Evolutionary conservation across 2,113 vertebrate genomes (phyloP).

Genomic region (Psittacara wagleri): DNA sequence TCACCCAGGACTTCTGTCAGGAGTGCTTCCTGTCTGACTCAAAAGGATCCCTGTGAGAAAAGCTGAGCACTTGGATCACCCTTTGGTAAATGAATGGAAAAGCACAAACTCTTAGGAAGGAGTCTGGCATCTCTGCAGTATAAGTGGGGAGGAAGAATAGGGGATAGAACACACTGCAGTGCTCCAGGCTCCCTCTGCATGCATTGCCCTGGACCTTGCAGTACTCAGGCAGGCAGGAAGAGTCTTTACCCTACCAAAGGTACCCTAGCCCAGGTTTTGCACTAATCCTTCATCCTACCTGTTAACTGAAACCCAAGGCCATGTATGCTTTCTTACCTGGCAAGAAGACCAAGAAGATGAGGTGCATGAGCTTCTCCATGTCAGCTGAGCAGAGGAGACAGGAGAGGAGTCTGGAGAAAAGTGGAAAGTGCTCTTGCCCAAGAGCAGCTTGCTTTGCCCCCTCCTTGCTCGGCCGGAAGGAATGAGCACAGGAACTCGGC

Average conservation of each 20-base stretch:
- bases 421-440: not conserved
- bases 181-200: not conserved
- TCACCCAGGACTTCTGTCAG: not conserved
- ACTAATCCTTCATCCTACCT: not conserved
- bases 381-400: not conserved
- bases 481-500: slow-evolving; percentile 62
- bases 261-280: not conserved
- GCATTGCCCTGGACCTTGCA: not conserved
- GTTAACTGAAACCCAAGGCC: not conserved
- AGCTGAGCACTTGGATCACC: not conserved
- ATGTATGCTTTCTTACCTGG: slow-evolving; percentile 15
- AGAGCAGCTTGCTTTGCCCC: not conserved
- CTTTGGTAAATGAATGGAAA: not conserved
- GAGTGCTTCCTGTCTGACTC: not conserved
- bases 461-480: not conserved
- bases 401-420: not conserved
- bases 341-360: slow-evolving; percentile 12
- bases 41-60: not conserved
- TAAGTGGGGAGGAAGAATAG: not conserved
- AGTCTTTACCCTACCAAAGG: not conserved
- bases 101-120: not conserved
- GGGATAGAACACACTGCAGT: not conserved
- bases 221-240: not conserved
- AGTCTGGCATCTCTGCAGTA: not conserved
- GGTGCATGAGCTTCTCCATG: slow-evolving; percentile 38